A percentile compares a stretch with the other conserved stretches of the same genome.
These are phyloP conservation scores for Tetropium fuscum DNA, from an alignment of 2,888 invertebrate genomes.

Conservation along the genomic window DNA sequence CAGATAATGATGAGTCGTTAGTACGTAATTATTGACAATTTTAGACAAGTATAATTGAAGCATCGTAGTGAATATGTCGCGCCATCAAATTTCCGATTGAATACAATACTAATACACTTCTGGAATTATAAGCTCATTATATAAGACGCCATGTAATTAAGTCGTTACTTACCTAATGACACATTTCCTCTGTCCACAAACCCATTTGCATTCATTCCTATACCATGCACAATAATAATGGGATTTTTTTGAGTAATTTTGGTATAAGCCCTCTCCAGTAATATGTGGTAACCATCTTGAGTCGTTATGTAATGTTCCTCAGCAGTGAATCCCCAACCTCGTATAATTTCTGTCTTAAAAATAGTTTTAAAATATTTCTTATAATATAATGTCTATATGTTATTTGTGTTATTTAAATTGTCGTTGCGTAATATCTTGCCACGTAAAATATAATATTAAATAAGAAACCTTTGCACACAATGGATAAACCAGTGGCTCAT, in stretches of 20 bases:
- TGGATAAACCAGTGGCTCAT: no score
- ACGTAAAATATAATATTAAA: no score
- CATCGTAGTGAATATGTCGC: no score
- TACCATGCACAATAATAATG: constrained; percentile 37
- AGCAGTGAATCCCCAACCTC: constrained; percentile 35
- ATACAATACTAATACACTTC: no score
- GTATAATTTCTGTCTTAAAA: constrained; percentile 38
- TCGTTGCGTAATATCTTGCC: no score
- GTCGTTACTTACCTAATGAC: constrained; percentile 37
- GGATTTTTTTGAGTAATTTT: constrained; percentile 35
- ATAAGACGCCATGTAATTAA: no score
- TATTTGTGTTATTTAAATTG: neutral
- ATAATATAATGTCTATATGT: neutral
- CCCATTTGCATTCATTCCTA: constrained; percentile 32
- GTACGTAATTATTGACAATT: no score
- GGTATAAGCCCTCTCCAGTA: constrained; percentile 34
- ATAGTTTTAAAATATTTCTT: neutral
- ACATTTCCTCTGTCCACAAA: constrained; percentile 36
- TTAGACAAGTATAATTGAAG: no score
- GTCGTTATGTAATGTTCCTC: constrained; percentile 40
- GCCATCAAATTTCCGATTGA: no score
- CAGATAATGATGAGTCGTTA: no score
- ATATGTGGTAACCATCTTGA: constrained; percentile 38
- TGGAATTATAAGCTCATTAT: no score
- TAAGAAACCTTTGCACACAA: no score